Evolutionary conservation across 1,140 invertebrate genomes (phyloP), one percentile per base, ranked within the genome.

Genomic region (Phymorhynchus buccinoides): DNA sequence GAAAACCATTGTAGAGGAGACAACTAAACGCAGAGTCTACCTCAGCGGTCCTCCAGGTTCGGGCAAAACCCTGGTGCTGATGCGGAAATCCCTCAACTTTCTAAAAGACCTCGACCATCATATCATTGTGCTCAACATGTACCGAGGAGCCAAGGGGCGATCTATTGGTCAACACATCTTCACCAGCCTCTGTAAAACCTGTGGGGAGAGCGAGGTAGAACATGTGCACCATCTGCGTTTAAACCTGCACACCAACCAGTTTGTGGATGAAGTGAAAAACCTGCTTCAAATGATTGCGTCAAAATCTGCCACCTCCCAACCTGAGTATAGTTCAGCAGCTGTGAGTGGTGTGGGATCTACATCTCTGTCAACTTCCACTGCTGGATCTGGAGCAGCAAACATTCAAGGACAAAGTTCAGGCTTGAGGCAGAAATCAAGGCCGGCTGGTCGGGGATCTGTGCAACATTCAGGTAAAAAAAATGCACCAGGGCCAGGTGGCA

Each of bases 71-170:
- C 18, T 42, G 22, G 18, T 71, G 0, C 81, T 83, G 0, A 44
- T 83, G 68, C 56, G 41, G 35, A 71, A 68, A 30, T 62, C 62
- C 18, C 1, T 3, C 62, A 44, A 1, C 12, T 68, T 73, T 42
- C 16, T 68, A 6, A 1, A 4, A 12, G 41, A 71, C n/a, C 3
- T 3, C 0, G 39, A 44, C 14, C 39, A 83, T 32, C 56, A 35
- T 39, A 66, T 83, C 56, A 83, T 83, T n/a, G 41, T 83, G 62
- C 1, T 83, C 37, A 83, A 83, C 39, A 83, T 83, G 81, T 71
- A 83, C 27, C 81, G 52, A 27, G 81, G 81, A 1, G 81, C 81
- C 2, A 1, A 39, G 39, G 81, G 81, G 1, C 6, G 37, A 44
- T 37, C 62, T 30, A 83, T 83, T 22, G 81, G 81, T 9, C 35